Conservation (phyloP, 2,113 vertebrate species). For the Melanerpes aurifrons region DNA sequence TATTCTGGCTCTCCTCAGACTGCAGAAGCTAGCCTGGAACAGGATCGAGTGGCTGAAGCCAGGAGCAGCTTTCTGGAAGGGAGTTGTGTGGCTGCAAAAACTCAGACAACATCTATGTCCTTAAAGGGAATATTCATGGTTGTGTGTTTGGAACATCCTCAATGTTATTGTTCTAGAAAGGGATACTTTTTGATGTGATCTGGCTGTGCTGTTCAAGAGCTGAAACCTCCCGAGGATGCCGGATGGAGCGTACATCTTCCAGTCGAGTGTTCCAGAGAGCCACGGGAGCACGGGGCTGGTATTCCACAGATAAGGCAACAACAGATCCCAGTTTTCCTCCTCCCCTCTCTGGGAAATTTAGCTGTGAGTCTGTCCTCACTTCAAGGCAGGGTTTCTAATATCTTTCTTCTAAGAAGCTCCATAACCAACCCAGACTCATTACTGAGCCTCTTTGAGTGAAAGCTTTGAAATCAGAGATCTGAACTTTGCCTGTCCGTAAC, state of each 20-base stretch:
- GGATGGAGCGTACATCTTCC: neutral
- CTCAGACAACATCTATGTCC: neutral
- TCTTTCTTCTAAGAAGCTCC: neutral
- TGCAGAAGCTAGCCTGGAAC: slow-evolving; percentile 6
- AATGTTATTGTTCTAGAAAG: rapidly evolving
- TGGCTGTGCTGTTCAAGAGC: neutral
- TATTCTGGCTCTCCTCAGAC: neutral
- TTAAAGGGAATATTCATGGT: neutral
- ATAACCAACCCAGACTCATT: neutral
- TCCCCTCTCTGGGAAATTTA: neutral
- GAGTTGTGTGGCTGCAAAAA: neutral
- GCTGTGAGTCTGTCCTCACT: neutral
- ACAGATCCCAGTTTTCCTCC: neutral
- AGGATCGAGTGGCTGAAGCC: neutral
- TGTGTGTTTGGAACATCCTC: neutral
- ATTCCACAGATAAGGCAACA: neutral
- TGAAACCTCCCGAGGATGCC: neutral
- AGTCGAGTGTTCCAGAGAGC: neutral
- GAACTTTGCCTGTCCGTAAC: neutral
- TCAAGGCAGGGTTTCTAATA: neutral
- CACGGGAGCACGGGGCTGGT: neutral
- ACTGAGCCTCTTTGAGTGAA: neutral
- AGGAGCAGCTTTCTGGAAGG: slow-evolving; percentile 1
- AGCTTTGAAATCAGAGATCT: slow-evolving; percentile 12
- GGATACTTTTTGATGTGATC: neutral